Percentiles rank a stretch among this genome's conserved stretches.
Conservation (phyloP, 2,113 vertebrate species). For the Jaculus jaculus region DNA sequence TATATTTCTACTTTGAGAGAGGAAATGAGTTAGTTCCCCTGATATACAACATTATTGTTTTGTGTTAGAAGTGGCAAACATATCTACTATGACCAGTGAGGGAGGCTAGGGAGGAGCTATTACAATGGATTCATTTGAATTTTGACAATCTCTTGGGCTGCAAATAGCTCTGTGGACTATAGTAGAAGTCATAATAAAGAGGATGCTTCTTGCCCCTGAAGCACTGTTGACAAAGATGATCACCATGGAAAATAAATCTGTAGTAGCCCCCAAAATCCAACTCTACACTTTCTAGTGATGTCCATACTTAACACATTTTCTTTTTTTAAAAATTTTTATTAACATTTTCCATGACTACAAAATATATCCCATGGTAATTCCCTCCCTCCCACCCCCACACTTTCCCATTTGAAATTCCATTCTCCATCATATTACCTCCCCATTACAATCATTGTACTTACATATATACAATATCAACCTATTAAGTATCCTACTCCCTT, state of each 20-base stretch:
- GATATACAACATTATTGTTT: not conserved
- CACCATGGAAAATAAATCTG: not conserved
- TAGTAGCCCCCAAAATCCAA: not conserved
- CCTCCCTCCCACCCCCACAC: too few relatives aligned
- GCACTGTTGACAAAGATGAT: not conserved
- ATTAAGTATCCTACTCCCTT: too few relatives aligned
- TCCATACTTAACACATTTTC: not conserved
- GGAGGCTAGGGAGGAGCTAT: accelerated
- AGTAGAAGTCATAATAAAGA: not conserved
- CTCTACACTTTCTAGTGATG: not conserved
- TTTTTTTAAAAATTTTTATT: too few relatives aligned
- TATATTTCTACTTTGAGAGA: not conserved
- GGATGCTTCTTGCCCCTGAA: not conserved
- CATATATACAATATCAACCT: too few relatives aligned
- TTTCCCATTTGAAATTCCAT: too few relatives aligned
- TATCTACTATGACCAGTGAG: not conserved
- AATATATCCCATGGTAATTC: too few relatives aligned
- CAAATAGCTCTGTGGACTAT: not conserved
- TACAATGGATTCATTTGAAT: not conserved
- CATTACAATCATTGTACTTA: too few relatives aligned
- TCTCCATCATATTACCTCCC: too few relatives aligned
- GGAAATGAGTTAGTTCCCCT: not conserved
- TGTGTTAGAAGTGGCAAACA: not conserved
- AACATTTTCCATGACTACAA: too few relatives aligned
- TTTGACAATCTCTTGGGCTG: not conserved